phyloP scores from a whole-genome alignment of 2,888 invertebrate genomes.

The Ochropacha duplaris region DNA sequence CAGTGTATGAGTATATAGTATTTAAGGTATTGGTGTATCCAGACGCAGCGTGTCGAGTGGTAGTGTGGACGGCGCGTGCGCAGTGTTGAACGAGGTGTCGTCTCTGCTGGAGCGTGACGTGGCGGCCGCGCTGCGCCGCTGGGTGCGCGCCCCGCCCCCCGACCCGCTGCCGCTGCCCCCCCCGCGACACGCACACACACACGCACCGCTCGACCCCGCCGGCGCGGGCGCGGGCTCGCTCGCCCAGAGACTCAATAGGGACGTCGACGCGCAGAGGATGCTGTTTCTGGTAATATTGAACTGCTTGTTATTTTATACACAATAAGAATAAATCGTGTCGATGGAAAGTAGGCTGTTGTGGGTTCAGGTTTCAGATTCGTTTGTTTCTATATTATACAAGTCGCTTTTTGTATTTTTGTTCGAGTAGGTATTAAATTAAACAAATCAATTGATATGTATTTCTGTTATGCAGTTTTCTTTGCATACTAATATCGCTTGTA shows the following conservation, averaged over 20 bases:
- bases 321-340: too few relatives aligned
- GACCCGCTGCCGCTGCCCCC: constrained; percentile 59
- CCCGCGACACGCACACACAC: constrained; percentile 21
- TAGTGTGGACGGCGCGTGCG: constrained; percentile 97
- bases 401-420: too few relatives aligned
- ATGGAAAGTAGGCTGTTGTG: too few relatives aligned
- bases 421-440: too few relatives aligned
- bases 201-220: constrained; percentile 77
- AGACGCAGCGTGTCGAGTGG: constrained; percentile 95
- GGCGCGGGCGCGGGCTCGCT: constrained; percentile 25
- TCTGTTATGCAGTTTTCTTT: too few relatives aligned
- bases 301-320: too few relatives aligned
- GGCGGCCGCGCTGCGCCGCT: constrained; percentile 58
- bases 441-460: too few relatives aligned
- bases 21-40: constrained; percentile 3
- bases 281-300: constrained; percentile 88
- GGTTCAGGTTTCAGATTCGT: too few relatives aligned
- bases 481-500: too few relatives aligned
- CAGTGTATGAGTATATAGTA: too few relatives aligned
- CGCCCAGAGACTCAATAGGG: constrained; percentile 84
- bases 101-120: constrained; percentile 91
- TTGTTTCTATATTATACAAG: too few relatives aligned
- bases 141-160: constrained; percentile 83
- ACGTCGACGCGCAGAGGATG: constrained; percentile 89
- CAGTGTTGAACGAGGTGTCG: constrained; percentile 96